Percentiles rank a stretch among this genome's conserved stretches.
phyloP scores from a whole-genome alignment of 2,888 invertebrate genomes.

The Magallana nippona region DNA sequence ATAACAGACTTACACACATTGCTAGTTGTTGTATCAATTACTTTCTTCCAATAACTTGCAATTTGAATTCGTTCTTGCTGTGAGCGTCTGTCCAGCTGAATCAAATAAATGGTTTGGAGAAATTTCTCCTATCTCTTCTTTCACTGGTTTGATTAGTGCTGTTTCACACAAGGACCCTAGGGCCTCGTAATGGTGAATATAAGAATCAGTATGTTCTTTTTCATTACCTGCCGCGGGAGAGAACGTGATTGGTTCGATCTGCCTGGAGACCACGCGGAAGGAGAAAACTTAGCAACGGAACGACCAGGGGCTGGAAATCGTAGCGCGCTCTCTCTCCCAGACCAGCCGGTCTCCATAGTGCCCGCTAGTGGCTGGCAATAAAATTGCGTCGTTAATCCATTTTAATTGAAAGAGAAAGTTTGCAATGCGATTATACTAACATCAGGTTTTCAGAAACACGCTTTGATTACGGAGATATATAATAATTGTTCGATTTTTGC shows the following conservation, averaged over 20 bases:
- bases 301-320: too few relatives aligned
- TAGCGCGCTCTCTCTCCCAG: too few relatives aligned
- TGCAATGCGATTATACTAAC: too few relatives aligned
- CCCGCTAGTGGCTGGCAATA: too few relatives aligned
- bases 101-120: constrained; percentile 17
- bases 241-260: background rate
- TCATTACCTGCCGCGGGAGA: background rate
- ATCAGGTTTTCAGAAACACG: background rate
- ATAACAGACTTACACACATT: background rate
- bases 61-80: background rate
- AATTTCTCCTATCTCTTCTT: background rate
- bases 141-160: background rate
- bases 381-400: too few relatives aligned
- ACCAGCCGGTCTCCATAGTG: too few relatives aligned
- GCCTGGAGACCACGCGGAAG: background rate
- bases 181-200: background rate
- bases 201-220: background rate
- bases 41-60: background rate
- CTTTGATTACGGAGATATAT: too few relatives aligned
- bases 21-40: background rate
- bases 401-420: too few relatives aligned
- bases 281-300: background rate
- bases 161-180: background rate
- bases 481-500: too few relatives aligned
- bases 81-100: background rate